Conservation (phyloP, 2,888 invertebrate species). For the Uloborus plumipes region DNA sequence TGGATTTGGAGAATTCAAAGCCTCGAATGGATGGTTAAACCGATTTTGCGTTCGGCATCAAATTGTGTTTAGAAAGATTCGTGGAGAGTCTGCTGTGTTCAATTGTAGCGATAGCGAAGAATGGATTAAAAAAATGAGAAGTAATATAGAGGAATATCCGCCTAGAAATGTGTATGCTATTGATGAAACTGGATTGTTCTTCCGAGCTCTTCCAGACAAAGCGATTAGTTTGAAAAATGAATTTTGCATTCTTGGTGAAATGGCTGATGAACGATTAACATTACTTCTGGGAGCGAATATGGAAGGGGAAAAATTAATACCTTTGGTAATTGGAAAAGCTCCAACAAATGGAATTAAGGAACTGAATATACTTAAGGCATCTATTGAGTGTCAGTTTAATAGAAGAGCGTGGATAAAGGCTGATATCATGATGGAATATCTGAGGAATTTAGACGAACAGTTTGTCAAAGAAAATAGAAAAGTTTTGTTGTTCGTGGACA, state of each 20-base stretch:
- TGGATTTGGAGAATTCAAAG: conserved; percentile 7
- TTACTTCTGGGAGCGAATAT: neutral
- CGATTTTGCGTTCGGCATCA: conserved; percentile 1
- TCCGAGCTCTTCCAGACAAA: neutral
- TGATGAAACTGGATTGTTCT: conserved; percentile 11
- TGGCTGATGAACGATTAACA: neutral
- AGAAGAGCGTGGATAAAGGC: neutral
- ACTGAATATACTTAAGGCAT: neutral
- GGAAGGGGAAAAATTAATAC: conserved; percentile 3
- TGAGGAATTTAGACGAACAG: conserved; percentile 1
- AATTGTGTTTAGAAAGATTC: neutral
- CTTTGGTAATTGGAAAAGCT: conserved; percentile 3
- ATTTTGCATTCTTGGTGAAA: neutral
- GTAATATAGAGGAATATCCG: neutral
- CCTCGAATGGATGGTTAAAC: conserved; percentile 11
- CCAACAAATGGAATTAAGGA: neutral
- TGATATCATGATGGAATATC: conserved; percentile 4
- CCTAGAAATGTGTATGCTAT: neutral
- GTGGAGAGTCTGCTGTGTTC: conserved; percentile 4
- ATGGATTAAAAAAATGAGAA: conserved; percentile 2
- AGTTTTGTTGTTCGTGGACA: neutral
- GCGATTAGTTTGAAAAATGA: neutral
- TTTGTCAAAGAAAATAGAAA: neutral
- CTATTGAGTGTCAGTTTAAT: neutral
- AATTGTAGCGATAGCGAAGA: neutral